Percentiles rank a stretch among this genome's conserved stretches.
These are phyloP conservation scores for Squalus acanthias DNA, from an alignment of 2,797 vertebrate species.

Conservation along the genomic window DNA sequence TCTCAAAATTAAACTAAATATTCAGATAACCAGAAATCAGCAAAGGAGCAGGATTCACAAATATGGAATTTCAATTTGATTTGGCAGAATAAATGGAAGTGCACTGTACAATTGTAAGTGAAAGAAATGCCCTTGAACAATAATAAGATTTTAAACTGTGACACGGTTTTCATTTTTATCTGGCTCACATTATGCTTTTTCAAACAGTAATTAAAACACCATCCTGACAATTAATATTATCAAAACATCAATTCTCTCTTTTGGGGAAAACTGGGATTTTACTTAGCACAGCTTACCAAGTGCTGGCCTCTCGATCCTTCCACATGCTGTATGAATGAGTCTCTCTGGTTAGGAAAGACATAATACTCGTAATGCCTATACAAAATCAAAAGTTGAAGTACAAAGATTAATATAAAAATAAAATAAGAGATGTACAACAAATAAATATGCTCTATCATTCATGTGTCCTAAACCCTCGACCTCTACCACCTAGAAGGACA, in stretches of 20 bases:
- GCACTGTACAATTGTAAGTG: not conserved
- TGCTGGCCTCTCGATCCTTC: constrained; percentile 60
- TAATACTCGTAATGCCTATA: constrained; percentile 68
- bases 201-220: not conserved
- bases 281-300: constrained; percentile 65
- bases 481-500: too few species aligned
- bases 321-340: constrained; percentile 78
- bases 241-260: not conserved
- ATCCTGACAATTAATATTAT: not conserved
- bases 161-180: not conserved
- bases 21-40: not conserved
- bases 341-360: constrained; percentile 63
- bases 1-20: not conserved
- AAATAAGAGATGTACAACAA: not conserved
- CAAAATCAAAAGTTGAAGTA: constrained; percentile 35
- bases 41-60: too few species aligned
- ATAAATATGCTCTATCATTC: not conserved
- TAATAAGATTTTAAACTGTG: not conserved
- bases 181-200: not conserved
- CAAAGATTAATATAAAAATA: not conserved
- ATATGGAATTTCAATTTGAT: too few species aligned
- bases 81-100: not conserved
- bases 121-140: constrained; percentile 19
- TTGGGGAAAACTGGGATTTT: not conserved
- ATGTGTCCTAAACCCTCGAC: not conserved